These are phyloP conservation scores for Ornithorhynchus anatinus DNA, from an alignment of 2,113 vertebrate genomes.

Conservation along the genomic window DNA sequence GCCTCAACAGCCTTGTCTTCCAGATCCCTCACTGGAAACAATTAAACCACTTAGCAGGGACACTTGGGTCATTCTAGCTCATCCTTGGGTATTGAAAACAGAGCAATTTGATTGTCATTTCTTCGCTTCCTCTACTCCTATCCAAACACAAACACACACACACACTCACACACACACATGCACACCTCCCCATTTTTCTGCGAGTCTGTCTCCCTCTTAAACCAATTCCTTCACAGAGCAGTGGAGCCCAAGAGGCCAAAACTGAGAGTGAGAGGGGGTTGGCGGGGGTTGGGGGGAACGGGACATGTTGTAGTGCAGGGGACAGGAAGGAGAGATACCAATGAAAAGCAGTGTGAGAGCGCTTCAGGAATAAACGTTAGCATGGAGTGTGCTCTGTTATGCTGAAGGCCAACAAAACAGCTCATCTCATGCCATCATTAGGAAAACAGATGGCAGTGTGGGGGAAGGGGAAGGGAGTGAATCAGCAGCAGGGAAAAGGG, in stretches of 20 bases:
- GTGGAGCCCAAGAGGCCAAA: conserved; percentile 27
- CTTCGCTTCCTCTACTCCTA: conserved; percentile 7
- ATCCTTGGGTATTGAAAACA: neutral
- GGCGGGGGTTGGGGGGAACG: conserved; percentile 24
- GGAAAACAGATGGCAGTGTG: conserved; percentile 69
- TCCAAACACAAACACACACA: neutral
- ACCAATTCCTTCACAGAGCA: conserved; percentile 46
- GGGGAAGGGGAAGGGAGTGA: conserved; percentile 24
- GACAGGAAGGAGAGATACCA: conserved; percentile 25
- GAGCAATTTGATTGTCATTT: conserved; percentile 4
- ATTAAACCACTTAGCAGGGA: neutral
- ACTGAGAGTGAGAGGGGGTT: neutral
- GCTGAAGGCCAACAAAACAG: conserved; percentile 54
- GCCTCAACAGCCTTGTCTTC: conserved; percentile 4
- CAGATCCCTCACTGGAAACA: conserved; percentile 21
- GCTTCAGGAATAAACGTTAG: conserved; percentile 51
- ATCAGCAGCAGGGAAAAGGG: conserved; percentile 63
- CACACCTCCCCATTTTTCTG: conserved; percentile 34
- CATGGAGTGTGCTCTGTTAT: neutral
- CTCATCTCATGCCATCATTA: conserved; percentile 66
- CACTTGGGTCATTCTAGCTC: neutral
- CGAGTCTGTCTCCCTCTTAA: conserved; percentile 29
- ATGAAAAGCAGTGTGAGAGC: conserved; percentile 43
- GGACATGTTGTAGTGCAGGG: conserved; percentile 32
- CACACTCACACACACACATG: neutral